Percentiles rank a stretch among this genome's conserved stretches.
Evolutionary conservation across 2,888 invertebrate species (phyloP).

Genomic region (Synanthedon tipuliformis): DNA sequence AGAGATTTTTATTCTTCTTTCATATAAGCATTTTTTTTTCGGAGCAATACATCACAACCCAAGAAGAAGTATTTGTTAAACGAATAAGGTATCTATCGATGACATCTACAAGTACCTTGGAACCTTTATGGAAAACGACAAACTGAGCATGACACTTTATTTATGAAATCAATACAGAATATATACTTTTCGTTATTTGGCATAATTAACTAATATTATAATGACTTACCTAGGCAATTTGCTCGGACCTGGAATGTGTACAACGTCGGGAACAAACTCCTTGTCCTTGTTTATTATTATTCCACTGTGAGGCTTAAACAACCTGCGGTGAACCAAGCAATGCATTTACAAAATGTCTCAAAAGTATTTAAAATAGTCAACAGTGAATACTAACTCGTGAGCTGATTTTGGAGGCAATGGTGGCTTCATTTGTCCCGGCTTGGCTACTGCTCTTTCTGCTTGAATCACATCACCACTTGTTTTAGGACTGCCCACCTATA

Average conservation of each 20-base stretch:
- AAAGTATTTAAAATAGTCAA: neutral
- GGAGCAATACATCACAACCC: too few species aligned
- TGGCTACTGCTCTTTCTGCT: constrained; percentile 36
- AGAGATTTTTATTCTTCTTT: too few species aligned
- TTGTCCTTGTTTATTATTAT: constrained; percentile 43
- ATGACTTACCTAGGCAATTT: constrained; percentile 17
- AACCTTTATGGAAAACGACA: too few species aligned
- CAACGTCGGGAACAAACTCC: constrained; percentile 39
- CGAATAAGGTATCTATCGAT: too few species aligned
- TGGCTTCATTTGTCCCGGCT: constrained; percentile 30
- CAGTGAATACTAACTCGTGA: constrained; percentile 31
- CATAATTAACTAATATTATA: too few species aligned
- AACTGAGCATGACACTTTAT: too few species aligned
- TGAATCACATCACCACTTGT: constrained; percentile 45
- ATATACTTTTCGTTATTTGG: too few species aligned
- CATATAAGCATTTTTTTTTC: too few species aligned
- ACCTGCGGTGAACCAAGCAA: constrained; percentile 24
- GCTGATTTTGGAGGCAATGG: constrained; percentile 49
- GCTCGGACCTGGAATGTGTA: constrained; percentile 32
- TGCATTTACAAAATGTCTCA: neutral
- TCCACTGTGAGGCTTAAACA: constrained; percentile 53
- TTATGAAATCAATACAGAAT: too few species aligned
- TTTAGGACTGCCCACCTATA: constrained; percentile 49
- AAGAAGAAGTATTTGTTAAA: too few species aligned
- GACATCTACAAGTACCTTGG: too few species aligned